phyloP scores from a whole-genome alignment of 2,888 invertebrate species.

The Polietes domitor region DNA sequence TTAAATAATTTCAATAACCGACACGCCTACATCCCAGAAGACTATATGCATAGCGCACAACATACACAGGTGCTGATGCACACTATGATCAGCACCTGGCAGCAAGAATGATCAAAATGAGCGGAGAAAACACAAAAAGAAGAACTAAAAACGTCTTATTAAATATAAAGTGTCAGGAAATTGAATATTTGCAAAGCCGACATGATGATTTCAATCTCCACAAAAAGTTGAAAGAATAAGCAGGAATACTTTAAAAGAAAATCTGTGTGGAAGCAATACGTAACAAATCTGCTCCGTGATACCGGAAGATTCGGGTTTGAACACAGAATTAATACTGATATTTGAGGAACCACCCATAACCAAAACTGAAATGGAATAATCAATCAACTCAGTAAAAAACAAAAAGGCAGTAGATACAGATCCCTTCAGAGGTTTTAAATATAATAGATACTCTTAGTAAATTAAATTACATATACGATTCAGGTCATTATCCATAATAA shows the following conservation, averaged over 20 bases:
- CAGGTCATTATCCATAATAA: neutral
- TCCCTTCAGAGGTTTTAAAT: neutral
- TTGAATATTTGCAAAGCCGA: neutral
- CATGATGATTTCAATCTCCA: neutral
- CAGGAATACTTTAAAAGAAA: neutral
- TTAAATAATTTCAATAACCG: no score
- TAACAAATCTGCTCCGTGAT: neutral
- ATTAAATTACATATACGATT: neutral
- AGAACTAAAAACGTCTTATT: no score
- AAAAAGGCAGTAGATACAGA: no score
- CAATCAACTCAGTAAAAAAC: neutral
- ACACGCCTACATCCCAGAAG: no score
- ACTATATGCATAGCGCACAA: no score
- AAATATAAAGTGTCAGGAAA: no score
- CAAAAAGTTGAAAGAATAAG: neutral
- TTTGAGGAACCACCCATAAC: neutral
- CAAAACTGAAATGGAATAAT: neutral
- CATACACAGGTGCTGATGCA: no score
- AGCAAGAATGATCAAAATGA: no score
- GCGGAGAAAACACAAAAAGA: no score
- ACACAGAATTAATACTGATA: neutral
- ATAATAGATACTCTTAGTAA: neutral
- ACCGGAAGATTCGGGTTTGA: neutral
- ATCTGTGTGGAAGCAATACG: neutral
- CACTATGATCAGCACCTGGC: no score